These are phyloP conservation scores for Miniopterus natalensis DNA, from an alignment of 2,113 vertebrate species.

Conservation along the genomic window DNA sequence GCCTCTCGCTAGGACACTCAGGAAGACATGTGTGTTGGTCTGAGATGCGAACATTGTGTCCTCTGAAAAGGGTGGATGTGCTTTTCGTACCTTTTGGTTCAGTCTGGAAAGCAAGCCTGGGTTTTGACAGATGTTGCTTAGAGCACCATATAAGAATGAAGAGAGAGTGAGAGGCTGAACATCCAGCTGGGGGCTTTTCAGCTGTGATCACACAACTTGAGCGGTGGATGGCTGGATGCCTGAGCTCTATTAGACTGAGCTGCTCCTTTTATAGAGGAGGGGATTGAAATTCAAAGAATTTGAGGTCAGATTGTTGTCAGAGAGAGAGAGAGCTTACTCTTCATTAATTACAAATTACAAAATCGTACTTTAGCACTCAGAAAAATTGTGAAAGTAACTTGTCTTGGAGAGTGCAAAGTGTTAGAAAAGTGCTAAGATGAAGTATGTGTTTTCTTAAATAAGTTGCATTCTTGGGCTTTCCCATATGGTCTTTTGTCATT, in stretches of 20 bases:
- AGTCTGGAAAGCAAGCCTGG: conserved; percentile 20
- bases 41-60: background rate
- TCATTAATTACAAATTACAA: conserved; percentile 22
- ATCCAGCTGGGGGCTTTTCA: background rate
- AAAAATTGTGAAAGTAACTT: background rate
- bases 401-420: background rate
- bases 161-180: background rate
- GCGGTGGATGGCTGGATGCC: background rate
- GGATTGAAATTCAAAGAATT: background rate
- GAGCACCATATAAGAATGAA: background rate
- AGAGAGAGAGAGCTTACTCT: background rate
- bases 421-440: background rate
- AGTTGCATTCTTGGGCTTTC: background rate
- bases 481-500: background rate
- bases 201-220: background rate
- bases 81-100: conserved; percentile 21
- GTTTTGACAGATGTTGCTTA: conserved; percentile 59
- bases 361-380: background rate
- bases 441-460: background rate
- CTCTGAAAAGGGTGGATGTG: conserved; percentile 25
- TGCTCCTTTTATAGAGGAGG: background rate
- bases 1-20: background rate
- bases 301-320: background rate
- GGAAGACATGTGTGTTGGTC: background rate
- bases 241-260: background rate